phyloP scores from a whole-genome alignment of 2,797 vertebrate species.

The Myotis myotis region DNA sequence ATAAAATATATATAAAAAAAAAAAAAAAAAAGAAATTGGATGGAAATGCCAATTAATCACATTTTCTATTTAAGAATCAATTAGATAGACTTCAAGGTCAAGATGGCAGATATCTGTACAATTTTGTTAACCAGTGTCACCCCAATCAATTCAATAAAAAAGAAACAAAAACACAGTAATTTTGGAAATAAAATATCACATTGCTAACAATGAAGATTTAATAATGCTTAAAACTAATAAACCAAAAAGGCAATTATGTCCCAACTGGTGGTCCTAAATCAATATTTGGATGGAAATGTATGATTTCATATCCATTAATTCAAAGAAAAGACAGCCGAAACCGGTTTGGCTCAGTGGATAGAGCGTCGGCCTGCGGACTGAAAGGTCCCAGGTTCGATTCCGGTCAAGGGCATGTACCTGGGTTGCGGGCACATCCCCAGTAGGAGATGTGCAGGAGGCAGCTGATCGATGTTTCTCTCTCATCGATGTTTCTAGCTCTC shows the following conservation, averaged over 20 bases:
- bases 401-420: too few species aligned
- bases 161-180: background rate
- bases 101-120: background rate
- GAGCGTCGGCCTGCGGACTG: too few species aligned
- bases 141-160: background rate
- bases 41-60: constrained; percentile 15
- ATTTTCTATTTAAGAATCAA: constrained; percentile 44
- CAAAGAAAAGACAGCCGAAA: too few species aligned
- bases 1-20: too few species aligned
- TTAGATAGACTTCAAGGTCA: constrained; percentile 3
- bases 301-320: background rate
- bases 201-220: background rate
- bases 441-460: too few species aligned
- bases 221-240: constrained; percentile 18
- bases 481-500: too few species aligned
- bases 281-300: background rate
- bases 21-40: constrained; percentile 21
- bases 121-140: background rate
- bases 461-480: too few species aligned
- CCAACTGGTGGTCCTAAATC: background rate
- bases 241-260: background rate
- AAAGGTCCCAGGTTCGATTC: too few species aligned
- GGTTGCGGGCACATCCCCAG: too few species aligned
- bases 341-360: too few species aligned
- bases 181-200: constrained; percentile 32